These are phyloP conservation scores for Drosophila ezoana DNA, from an alignment of 2,888 invertebrate genomes.

Conservation along the genomic window DNA sequence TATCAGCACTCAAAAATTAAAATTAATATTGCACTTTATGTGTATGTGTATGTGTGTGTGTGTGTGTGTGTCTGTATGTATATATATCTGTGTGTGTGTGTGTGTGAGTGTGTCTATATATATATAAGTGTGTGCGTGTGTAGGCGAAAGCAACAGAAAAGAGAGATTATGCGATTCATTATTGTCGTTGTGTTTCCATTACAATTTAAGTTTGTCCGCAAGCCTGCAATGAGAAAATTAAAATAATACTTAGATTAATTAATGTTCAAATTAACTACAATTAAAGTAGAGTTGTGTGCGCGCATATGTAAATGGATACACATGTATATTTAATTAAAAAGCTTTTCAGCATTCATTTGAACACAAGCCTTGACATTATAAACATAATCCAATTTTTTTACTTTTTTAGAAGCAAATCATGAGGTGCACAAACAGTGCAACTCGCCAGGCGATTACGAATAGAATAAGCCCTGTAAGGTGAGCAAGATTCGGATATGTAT, in stretches of 20 bases:
- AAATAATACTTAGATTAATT: constrained; percentile 28
- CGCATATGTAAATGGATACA: not conserved
- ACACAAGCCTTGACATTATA: not conserved
- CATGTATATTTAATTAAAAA: not conserved
- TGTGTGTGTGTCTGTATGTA: not conserved
- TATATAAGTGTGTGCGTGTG: not conserved
- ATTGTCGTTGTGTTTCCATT: constrained; percentile 24
- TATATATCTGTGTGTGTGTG: constrained; percentile 6
- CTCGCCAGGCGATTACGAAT: not conserved
- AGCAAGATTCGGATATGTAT: not conserved
- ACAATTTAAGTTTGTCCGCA: constrained; percentile 36
- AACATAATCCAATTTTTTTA: not conserved
- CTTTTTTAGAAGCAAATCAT: not conserved
- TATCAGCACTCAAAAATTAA: constrained; percentile 52
- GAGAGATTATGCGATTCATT: constrained; percentile 21
- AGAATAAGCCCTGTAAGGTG: not conserved
- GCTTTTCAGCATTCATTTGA: not conserved
- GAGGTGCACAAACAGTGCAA: not conserved
- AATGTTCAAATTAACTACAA: constrained; percentile 10
- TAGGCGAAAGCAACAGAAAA: constrained; percentile 11
- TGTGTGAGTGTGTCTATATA: constrained; percentile 4
- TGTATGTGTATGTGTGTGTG: constrained; percentile 6
- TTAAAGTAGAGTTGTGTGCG: constrained; percentile 1
- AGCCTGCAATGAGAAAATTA: constrained; percentile 50
- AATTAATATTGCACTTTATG: constrained; percentile 53